Percentiles rank a stretch among this genome's conserved stretches.
These are phyloP conservation scores for Desoria tigrina DNA, from an alignment of 2,888 invertebrate species.

Conservation along the genomic window DNA sequence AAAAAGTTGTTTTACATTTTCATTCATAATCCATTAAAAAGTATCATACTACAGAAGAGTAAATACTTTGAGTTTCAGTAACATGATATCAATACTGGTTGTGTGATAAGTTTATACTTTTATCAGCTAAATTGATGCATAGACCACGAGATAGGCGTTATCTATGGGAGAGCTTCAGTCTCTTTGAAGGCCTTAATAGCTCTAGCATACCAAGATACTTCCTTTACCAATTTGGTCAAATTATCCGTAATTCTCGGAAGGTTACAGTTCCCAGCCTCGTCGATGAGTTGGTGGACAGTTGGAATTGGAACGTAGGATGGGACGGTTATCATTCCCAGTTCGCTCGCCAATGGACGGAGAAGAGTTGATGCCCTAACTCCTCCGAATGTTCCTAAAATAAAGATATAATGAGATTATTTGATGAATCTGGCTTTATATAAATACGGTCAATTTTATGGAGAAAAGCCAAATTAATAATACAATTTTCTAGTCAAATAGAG, in stretches of 20 bases:
- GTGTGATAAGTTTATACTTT: too few species aligned
- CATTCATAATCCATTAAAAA: too few species aligned
- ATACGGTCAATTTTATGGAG: too few species aligned
- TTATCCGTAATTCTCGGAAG: slow-evolving; percentile 35
- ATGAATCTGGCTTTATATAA: too few species aligned
- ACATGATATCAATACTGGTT: too few species aligned
- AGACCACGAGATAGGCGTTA: background rate
- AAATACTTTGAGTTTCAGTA: too few species aligned
- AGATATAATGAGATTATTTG: too few species aligned
- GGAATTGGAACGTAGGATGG: slow-evolving; percentile 43
- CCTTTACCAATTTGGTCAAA: slow-evolving; percentile 54
- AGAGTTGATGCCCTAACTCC: slow-evolving; percentile 50
- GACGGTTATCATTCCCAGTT: slow-evolving; percentile 51
- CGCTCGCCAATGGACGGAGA: slow-evolving; percentile 49
- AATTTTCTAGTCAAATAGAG: too few species aligned
- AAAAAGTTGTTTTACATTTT: too few species aligned
- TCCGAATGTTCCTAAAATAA: slow-evolving; percentile 49
- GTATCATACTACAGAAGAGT: too few species aligned
- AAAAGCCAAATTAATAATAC: too few species aligned
- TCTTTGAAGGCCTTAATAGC: slow-evolving; percentile 55
- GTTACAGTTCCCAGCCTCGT: slow-evolving; percentile 41
- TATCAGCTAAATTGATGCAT: too few species aligned
- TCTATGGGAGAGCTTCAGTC: slow-evolving; percentile 36
- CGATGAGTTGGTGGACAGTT: slow-evolving; percentile 33
- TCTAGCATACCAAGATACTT: slow-evolving; percentile 58